phyloP scores from a whole-genome alignment of 2,113 vertebrate genomes.

The Amblyopsis rosae region DNA sequence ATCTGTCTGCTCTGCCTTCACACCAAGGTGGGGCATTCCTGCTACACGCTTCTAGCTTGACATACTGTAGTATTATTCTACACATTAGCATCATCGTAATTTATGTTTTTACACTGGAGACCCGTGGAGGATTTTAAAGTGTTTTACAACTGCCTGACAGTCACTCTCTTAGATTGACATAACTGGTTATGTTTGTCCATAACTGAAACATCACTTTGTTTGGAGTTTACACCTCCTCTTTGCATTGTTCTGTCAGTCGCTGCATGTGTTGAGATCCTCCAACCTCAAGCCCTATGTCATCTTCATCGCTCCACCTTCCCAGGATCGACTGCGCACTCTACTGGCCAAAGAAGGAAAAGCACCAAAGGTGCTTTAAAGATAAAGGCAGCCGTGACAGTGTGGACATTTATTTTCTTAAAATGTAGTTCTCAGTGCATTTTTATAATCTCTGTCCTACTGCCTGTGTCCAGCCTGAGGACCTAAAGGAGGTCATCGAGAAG shows the following conservation, averaged over 20 bases:
- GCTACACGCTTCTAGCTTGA: too few relatives aligned
- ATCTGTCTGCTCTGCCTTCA: slow-evolving; percentile 92
- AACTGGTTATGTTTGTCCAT: background rate
- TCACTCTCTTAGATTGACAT: too few relatives aligned
- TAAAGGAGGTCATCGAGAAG: slow-evolving; percentile 92
- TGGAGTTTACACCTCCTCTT: slow-evolving; percentile 1
- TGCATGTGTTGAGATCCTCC: slow-evolving; percentile 88
- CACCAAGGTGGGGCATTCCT: slow-evolving; percentile 81
- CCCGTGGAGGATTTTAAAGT: too few relatives aligned
- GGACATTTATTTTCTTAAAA: too few relatives aligned
- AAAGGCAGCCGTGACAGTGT: background rate
- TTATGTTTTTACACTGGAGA: too few relatives aligned
- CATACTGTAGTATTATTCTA: too few relatives aligned
- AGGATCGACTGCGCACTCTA: slow-evolving; percentile 90
- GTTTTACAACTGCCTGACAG: too few relatives aligned
- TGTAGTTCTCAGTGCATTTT: background rate
- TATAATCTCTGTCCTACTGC: background rate
- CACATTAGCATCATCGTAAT: too few relatives aligned
- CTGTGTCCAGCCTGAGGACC: slow-evolving; percentile 85
- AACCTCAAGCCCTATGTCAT: slow-evolving; percentile 96
- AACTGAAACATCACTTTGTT: background rate
- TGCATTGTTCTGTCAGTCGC: slow-evolving; percentile 75
- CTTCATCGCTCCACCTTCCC: slow-evolving; percentile 93
- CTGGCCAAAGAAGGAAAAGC: slow-evolving; percentile 90
- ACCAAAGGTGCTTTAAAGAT: slow-evolving; percentile 81